A percentile compares a stretch with the other conserved stretches of the same genome.
Conservation (phyloP, 2,888 invertebrate species). For the Coremacera marginata region DNA sequence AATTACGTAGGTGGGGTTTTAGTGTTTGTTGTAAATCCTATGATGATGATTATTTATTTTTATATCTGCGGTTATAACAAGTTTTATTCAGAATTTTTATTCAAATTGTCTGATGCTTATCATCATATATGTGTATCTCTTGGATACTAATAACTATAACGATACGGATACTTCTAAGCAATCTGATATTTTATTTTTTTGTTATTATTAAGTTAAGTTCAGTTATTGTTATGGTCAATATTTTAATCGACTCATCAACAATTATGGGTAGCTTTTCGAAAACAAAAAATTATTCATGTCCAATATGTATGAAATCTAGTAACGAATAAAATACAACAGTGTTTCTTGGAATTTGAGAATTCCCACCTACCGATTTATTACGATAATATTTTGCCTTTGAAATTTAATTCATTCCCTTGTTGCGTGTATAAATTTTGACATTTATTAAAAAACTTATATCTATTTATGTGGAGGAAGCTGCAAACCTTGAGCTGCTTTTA, state of each 20-base stretch:
- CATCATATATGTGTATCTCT: neutral
- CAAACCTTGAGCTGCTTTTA: constrained; percentile 26
- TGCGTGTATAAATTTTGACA: neutral
- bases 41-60: neutral
- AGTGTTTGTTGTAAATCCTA: neutral
- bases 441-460: neutral
- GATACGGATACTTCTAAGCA: neutral
- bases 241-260: no score
- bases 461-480: constrained; percentile 23
- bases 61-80: neutral
- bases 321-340: neutral
- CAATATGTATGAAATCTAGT: no score
- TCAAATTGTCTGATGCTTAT: neutral
- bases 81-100: neutral
- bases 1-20: neutral
- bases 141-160: neutral
- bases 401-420: constrained; percentile 3
- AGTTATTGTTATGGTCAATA: no score
- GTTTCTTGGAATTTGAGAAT: neutral
- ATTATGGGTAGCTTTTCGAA: no score
- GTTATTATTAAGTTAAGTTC: neutral
- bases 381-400: neutral
- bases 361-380: neutral
- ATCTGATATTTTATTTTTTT: neutral
- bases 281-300: no score